Percentiles rank a stretch among this genome's conserved stretches.
Evolutionary conservation across 2,797 vertebrate genomes (phyloP).

Genomic region (Dromococcyx pavoninus): DNA sequence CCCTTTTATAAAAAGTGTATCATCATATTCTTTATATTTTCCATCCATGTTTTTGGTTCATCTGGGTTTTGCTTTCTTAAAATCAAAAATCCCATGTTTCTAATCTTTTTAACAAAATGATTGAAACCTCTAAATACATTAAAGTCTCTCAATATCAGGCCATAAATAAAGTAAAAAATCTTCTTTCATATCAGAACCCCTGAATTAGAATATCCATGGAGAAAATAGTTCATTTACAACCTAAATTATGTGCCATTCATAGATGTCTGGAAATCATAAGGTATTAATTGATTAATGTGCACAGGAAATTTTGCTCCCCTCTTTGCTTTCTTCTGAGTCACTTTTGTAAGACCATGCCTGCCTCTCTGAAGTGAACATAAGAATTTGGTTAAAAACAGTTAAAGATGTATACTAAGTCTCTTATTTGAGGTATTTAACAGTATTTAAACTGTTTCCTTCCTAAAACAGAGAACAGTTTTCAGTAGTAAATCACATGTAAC

Average conservation of each 20-base stretch:
- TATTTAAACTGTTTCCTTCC: neutral
- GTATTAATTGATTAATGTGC: neutral
- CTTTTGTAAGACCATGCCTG: neutral
- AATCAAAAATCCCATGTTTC: neutral
- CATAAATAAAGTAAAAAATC: neutral
- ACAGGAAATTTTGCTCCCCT: neutral
- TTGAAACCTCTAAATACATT: neutral
- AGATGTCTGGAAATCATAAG: neutral
- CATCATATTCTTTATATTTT: neutral
- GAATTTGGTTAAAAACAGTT: neutral
- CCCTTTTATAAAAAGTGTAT: neutral
- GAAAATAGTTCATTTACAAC: neutral
- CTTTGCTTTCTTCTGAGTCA: neutral
- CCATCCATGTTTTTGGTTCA: neutral
- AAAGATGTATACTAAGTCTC: neutral
- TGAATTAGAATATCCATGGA: neutral
- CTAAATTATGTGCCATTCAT: neutral
- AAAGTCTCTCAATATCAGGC: neutral
- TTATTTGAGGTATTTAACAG: neutral
- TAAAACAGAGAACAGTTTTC: neutral
- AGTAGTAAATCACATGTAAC: neutral
- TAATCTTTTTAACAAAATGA: neutral
- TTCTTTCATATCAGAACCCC: neutral
- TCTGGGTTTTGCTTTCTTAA: neutral
- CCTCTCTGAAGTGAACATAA: neutral